Evolutionary conservation across 1,140 invertebrate genomes (phyloP).

Genomic region (Chironomus striatipennis): DNA sequence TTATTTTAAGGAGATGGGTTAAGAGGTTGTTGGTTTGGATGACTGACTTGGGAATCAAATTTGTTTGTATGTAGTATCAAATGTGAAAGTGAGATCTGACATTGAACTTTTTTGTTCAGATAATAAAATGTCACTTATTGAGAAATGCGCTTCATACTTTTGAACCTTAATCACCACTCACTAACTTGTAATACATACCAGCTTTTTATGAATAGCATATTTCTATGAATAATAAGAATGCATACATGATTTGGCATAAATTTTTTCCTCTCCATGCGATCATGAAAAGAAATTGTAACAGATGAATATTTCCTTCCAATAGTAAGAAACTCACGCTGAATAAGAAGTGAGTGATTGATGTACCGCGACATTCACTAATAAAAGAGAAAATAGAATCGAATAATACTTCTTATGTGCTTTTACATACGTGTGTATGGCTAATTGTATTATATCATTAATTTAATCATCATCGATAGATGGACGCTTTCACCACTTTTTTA

Average conservation of each 20-base stretch:
- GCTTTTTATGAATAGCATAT: no score
- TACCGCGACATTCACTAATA: not conserved
- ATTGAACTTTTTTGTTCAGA: no score
- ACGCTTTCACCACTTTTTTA: not conserved
- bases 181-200: no score
- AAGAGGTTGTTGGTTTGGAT: not conserved
- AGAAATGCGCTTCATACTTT: no score
- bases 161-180: no score
- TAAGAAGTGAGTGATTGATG: not conserved
- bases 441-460: conserved; percentile 3
- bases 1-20: not conserved
- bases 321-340: not conserved
- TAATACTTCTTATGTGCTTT: no score
- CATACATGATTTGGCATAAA: conserved; percentile 13
- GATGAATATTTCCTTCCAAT: not conserved
- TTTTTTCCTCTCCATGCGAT: not conserved
- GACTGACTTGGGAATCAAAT: not conserved
- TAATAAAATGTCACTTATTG: no score
- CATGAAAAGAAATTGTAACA: no score
- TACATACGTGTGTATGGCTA: not conserved
- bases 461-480: not conserved
- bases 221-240: not conserved
- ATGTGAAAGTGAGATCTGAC: no score
- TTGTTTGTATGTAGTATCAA: no score
- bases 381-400: no score